Evolutionary conservation across 2,797 vertebrate genomes (phyloP).

Genomic region (Dipus sagitta): DNA sequence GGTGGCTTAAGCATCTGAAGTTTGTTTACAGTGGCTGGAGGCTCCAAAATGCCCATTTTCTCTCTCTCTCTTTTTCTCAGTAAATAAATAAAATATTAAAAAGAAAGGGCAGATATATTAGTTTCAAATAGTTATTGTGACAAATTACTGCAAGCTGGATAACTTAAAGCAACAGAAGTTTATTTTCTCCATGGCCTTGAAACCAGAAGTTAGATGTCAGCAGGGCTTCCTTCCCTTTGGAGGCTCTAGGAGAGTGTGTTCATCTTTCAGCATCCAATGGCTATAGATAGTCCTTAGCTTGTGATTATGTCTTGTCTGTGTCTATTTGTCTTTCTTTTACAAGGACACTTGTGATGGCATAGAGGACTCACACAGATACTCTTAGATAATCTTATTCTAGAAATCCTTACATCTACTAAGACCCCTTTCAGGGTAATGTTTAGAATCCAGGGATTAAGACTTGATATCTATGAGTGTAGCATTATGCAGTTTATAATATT

Average conservation of each 20-base stretch:
- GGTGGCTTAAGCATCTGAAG: too few relatives aligned
- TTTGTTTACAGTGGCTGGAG: too few relatives aligned
- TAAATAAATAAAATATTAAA: not conserved
- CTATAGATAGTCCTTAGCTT: not conserved
- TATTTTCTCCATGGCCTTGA: not conserved
- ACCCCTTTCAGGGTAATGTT: not conserved
- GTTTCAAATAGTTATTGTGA: not conserved
- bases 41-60: too few relatives aligned
- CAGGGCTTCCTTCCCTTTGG: not conserved
- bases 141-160: not conserved
- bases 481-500: too few relatives aligned
- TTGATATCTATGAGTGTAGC: too few relatives aligned
- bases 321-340: not conserved
- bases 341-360: not conserved
- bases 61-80: not conserved
- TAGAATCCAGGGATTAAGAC: not conserved
- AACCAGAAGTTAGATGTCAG: not conserved
- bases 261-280: not conserved
- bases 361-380: not conserved
- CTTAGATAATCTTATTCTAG: not conserved
- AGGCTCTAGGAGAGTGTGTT: not conserved
- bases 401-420: not conserved
- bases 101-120: not conserved
- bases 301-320: not conserved
- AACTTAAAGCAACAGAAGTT: not conserved